A percentile compares a stretch with the other conserved stretches of the same genome.
These are phyloP conservation scores for Melanerpes aurifrons DNA, from an alignment of 2,113 vertebrate genomes.

Conservation along the genomic window DNA sequence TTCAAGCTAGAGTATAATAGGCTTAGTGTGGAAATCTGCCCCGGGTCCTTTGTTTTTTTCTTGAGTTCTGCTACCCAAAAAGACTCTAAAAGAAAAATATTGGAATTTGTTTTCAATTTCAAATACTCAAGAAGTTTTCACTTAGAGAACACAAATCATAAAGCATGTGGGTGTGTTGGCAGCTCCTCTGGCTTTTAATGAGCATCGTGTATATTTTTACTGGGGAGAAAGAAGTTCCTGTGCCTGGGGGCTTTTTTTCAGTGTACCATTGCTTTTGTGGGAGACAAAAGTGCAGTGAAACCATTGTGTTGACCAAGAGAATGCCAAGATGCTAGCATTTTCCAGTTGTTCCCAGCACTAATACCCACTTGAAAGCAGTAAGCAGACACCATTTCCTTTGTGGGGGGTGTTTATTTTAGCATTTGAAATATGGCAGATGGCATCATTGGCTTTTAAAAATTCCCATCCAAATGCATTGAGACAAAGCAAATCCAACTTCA, in stretches of 20 bases:
- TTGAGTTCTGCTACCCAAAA: not conserved
- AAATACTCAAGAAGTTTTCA: constrained; percentile 1
- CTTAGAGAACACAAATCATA: not conserved
- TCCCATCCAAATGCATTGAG: constrained; percentile 62
- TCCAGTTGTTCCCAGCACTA: constrained; percentile 60
- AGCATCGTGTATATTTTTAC: constrained; percentile 54
- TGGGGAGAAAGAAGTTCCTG: constrained; percentile 32
- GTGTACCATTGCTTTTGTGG: constrained; percentile 57
- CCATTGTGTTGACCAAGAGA: constrained; percentile 25
- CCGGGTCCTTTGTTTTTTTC: not conserved
- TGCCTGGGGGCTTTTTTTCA: not conserved
- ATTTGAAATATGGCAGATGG: constrained; percentile 58
- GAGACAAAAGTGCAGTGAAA: constrained; percentile 57
- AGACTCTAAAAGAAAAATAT: not conserved
- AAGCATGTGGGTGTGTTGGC: not conserved
- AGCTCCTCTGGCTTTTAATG: constrained; percentile 12
- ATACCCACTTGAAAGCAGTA: constrained; percentile 70
- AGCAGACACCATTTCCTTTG: constrained; percentile 56
- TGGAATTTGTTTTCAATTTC: not conserved
- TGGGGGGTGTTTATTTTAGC: constrained; percentile 51
- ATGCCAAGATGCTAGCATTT: constrained; percentile 68
- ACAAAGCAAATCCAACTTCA: constrained; percentile 66
- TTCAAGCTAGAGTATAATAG: not conserved
- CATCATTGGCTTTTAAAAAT: constrained; percentile 64
- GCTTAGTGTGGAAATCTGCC: not conserved